Conservation (phyloP, 2,797 vertebrate genomes). For the Sebastes iracundus region DNA sequence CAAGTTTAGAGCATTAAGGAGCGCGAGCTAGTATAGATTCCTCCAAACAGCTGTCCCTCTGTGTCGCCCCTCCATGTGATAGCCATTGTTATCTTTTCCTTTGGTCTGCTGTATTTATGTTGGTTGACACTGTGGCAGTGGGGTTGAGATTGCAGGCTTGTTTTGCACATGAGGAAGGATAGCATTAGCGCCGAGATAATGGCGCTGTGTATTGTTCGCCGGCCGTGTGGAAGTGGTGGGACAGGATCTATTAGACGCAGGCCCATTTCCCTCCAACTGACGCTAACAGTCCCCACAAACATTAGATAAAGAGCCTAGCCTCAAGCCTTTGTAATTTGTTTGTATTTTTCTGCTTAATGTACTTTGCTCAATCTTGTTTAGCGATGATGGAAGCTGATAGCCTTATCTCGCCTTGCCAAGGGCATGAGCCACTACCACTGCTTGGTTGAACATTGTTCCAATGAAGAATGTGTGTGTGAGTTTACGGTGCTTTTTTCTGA, state of each 20-base stretch:
- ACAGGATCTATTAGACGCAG: constrained; percentile 83
- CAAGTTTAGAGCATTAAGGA: neutral
- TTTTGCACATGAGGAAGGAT: constrained; percentile 81
- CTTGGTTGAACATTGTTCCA: constrained; percentile 77
- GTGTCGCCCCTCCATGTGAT: constrained; percentile 26
- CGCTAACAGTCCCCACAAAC: constrained; percentile 80
- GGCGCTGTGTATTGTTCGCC: constrained; percentile 79
- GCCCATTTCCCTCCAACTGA: constrained; percentile 82
- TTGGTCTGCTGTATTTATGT: constrained; percentile 65
- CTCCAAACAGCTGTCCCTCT: constrained; percentile 41
- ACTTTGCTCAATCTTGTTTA: constrained; percentile 88
- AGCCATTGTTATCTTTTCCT: constrained; percentile 70
- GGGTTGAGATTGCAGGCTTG: constrained; percentile 72
- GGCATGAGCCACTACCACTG: constrained; percentile 78
- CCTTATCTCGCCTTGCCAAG: constrained; percentile 85
- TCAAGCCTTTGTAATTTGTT: constrained; percentile 88
- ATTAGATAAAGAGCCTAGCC: constrained; percentile 85
- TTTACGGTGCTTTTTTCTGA: constrained; percentile 26
- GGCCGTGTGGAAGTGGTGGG: constrained; percentile 81
- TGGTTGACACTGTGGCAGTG: constrained; percentile 56
- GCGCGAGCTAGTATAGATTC: constrained; percentile 5
- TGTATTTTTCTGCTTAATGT: constrained; percentile 89
- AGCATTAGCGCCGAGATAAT: constrained; percentile 81
- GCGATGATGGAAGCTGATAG: constrained; percentile 87
- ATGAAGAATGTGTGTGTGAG: constrained; percentile 37